Percentiles rank a stretch among this genome's conserved stretches.
These are phyloP conservation scores for Donacobius atricapilla DNA, from an alignment of 2,113 vertebrate species.

Conservation along the genomic window DNA sequence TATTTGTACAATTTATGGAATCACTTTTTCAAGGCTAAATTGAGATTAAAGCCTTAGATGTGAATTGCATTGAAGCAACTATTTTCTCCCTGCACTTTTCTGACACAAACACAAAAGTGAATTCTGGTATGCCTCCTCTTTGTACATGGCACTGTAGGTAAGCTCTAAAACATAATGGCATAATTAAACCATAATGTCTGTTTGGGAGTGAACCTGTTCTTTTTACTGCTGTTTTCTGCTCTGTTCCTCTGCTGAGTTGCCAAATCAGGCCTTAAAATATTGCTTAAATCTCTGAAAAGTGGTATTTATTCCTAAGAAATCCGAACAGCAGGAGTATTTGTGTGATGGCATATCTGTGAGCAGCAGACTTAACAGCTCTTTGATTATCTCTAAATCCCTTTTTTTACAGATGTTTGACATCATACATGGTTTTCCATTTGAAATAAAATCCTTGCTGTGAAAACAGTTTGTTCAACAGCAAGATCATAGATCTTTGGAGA, in stretches of 20 bases:
- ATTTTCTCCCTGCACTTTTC: neutral
- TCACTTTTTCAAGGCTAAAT: neutral
- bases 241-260: conserved; percentile 11
- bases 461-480: conserved; percentile 45
- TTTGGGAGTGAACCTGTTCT: conserved; percentile 19
- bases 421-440: conserved; percentile 15
- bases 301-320: conserved; percentile 48
- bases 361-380: conserved; percentile 36
- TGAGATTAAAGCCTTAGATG: conserved; percentile 16
- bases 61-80: neutral
- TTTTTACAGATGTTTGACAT: conserved; percentile 48
- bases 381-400: conserved; percentile 32
- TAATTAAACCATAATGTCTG: conserved; percentile 23
- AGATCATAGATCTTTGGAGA: conserved; percentile 33
- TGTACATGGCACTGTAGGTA: neutral
- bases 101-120: conserved; percentile 29
- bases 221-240: conserved; percentile 29
- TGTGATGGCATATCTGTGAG: conserved; percentile 38
- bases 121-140: conserved; percentile 29
- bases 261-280: conserved; percentile 30
- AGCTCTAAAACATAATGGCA: neutral
- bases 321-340: conserved; percentile 8
- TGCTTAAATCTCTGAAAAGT: conserved; percentile 36
- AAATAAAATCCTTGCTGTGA: conserved; percentile 46
- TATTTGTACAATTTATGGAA: neutral